Percentiles rank a stretch among this genome's conserved stretches.
Evolutionary conservation across 2,888 invertebrate genomes (phyloP).

Genomic region (Melanophora roralis): DNA sequence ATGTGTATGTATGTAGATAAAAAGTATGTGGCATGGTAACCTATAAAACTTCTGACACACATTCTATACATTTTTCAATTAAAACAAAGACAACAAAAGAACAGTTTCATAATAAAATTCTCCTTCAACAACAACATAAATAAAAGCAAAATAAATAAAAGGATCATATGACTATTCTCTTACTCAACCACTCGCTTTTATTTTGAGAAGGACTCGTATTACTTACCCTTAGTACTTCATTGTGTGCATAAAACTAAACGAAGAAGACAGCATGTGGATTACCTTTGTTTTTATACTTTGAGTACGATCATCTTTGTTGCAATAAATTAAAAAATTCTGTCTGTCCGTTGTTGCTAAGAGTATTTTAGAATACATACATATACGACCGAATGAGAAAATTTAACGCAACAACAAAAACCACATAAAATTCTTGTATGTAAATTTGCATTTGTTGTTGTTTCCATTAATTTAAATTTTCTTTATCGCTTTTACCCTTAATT

Average conservation of each 20-base stretch:
- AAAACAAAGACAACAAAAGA: background rate
- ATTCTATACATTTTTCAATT: constrained; percentile 29
- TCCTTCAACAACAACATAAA: constrained; percentile 2
- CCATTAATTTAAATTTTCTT: constrained; percentile 14
- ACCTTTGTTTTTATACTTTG: background rate
- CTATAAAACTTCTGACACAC: constrained; percentile 55
- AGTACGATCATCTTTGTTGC: constrained; percentile 22
- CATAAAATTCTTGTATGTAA: constrained; percentile 1
- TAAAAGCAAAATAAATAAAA: constrained; percentile 1
- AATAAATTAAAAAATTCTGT: background rate
- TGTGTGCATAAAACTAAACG: constrained; percentile 14
- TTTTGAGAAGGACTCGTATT: constrained; percentile 18
- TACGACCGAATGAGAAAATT: constrained; percentile 6
- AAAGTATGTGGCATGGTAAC: constrained; percentile 56
- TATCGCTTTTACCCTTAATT: constrained; percentile 15
- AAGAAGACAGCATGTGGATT: constrained; percentile 21
- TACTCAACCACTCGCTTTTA: constrained; percentile 12
- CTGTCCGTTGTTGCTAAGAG: constrained; percentile 52
- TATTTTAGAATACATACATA: background rate
- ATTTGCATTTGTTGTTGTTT: constrained; percentile 47
- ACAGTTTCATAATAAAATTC: constrained; percentile 36
- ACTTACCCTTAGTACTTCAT: constrained; percentile 5
- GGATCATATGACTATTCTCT: constrained; percentile 24
- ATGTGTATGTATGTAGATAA: background rate
- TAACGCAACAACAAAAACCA: background rate